Evolutionary conservation across 1,140 invertebrate species (phyloP).

Genomic region (Cecropterus lyciades): DNA sequence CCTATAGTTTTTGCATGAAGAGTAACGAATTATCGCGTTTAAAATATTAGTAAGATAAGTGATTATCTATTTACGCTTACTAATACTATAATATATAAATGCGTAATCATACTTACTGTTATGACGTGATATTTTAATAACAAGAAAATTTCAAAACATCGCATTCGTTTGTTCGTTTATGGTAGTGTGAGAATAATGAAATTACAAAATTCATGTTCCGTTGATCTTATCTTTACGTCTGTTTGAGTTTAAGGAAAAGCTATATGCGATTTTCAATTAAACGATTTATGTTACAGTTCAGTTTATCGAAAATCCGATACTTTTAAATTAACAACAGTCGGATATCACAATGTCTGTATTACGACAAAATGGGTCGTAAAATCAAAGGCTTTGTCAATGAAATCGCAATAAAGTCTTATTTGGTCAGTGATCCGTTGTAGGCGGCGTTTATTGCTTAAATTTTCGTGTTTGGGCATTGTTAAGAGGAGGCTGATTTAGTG

Average conservation of each 20-base stretch:
- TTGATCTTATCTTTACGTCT: constrained; percentile 30
- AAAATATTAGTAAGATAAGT: too few relatives aligned
- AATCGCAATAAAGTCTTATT: constrained; percentile 46
- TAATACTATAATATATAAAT: too few relatives aligned
- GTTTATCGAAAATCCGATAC: constrained; percentile 11
- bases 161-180: background rate
- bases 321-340: constrained; percentile 4
- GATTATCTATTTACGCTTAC: too few relatives aligned
- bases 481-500: constrained; percentile 30
- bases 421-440: constrained; percentile 40
- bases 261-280: constrained; percentile 29
- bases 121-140: too few relatives aligned
- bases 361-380: constrained; percentile 46
- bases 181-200: background rate
- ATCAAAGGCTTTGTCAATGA: constrained; percentile 55
- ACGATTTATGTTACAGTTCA: constrained; percentile 4
- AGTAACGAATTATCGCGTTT: too few relatives aligned
- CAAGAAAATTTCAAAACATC: background rate
- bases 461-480: constrained; percentile 37
- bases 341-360: constrained; percentile 45
- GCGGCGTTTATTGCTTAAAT: constrained; percentile 51
- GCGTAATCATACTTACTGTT: too few relatives aligned
- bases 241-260: constrained; percentile 27
- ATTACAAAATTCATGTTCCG: constrained; percentile 22
- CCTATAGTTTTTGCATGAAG: too few relatives aligned